Conservation (phyloP, 2,888 invertebrate species). For the Timandra comae region DNA sequence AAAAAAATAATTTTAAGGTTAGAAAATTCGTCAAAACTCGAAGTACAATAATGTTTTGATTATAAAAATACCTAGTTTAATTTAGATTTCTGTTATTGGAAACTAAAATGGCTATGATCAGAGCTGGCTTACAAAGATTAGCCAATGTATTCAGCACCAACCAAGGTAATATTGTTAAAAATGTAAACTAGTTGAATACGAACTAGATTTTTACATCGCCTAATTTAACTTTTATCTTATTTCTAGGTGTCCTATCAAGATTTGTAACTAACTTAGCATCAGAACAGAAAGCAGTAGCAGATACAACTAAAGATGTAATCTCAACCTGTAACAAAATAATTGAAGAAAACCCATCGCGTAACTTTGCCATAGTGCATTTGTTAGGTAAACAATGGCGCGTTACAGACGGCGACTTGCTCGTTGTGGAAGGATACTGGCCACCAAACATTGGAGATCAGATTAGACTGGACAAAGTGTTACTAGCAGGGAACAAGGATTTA, state of each 20-base stretch:
- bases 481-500: slow-evolving; percentile 88
- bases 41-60: too few species aligned
- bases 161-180: slow-evolving; percentile 36
- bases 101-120: slow-evolving; percentile 49
- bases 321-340: slow-evolving; percentile 80
- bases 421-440: slow-evolving; percentile 90
- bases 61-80: too few species aligned
- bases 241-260: slow-evolving; percentile 58
- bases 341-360: slow-evolving; percentile 74
- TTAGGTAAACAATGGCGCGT: slow-evolving; percentile 91
- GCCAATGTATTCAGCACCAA: slow-evolving; percentile 37
- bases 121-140: slow-evolving; percentile 52
- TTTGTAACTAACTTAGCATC: slow-evolving; percentile 43
- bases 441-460: slow-evolving; percentile 88
- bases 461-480: slow-evolving; percentile 87
- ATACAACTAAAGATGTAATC: slow-evolving; percentile 72
- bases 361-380: slow-evolving; percentile 89
- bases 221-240: not conserved
- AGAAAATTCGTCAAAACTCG: too few species aligned
- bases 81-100: too few species aligned
- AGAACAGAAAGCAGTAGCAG: slow-evolving; percentile 33
- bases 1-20: too few species aligned
- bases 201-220: not conserved
- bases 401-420: slow-evolving; percentile 88
- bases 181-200: not conserved